phyloP scores from a whole-genome alignment of 2,888 invertebrate species.

The Glyphotaelius pellucidus region DNA sequence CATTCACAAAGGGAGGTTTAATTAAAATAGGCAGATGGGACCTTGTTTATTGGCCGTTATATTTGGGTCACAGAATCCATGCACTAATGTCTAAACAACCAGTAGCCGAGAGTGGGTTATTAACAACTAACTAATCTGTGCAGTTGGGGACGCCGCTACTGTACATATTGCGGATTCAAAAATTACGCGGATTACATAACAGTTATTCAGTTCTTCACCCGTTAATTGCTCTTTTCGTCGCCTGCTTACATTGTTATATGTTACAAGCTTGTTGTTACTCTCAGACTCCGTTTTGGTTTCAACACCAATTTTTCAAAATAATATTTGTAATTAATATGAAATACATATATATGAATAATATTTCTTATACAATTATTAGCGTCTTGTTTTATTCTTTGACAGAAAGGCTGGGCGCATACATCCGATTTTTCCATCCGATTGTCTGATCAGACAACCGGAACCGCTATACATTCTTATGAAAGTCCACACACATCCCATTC shows the following conservation, averaged over 20 bases:
- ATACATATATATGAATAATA: too few relatives aligned
- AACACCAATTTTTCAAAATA: too few relatives aligned
- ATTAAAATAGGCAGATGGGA: slow-evolving; percentile 64
- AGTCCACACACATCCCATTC: too few relatives aligned
- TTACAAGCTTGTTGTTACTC: too few relatives aligned
- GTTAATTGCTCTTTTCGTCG: not conserved
- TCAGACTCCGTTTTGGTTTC: too few relatives aligned
- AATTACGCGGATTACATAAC: not conserved
- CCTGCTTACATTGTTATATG: not conserved
- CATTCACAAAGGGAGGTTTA: slow-evolving; percentile 62
- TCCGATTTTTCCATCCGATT: too few relatives aligned
- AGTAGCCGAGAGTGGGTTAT: not conserved
- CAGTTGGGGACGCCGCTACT: not conserved
- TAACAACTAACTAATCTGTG: not conserved
- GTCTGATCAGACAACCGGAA: too few relatives aligned
- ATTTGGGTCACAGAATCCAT: slow-evolving; percentile 48
- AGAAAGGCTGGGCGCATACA: too few relatives aligned
- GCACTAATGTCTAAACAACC: not conserved
- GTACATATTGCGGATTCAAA: not conserved
- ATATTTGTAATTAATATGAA: too few relatives aligned
- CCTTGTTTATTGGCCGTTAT: slow-evolving; percentile 58
- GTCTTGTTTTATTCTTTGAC: too few relatives aligned
- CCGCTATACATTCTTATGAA: too few relatives aligned
- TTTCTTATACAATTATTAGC: too few relatives aligned
- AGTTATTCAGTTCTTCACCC: not conserved